These are phyloP conservation scores for Percopsis transmontana DNA, from an alignment of 2,113 vertebrate genomes.

Conservation along the genomic window DNA sequence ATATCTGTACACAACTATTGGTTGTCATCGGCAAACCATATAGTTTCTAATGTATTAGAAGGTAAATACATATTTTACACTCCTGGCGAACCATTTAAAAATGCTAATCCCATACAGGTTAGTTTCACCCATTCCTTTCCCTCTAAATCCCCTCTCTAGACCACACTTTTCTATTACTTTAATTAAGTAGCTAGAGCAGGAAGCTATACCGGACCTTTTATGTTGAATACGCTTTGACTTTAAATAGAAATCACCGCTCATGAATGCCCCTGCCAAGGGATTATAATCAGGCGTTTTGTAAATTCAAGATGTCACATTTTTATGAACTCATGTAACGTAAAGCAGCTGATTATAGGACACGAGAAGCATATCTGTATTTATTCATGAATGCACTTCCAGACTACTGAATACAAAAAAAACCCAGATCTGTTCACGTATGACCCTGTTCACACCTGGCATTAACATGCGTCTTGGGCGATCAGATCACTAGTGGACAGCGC, in stretches of 20 bases:
- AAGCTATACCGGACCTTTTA: conserved; percentile 47
- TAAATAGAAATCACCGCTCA: conserved; percentile 66
- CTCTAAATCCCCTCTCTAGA: conserved; percentile 28
- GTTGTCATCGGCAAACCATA: too few relatives aligned
- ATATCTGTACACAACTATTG: too few relatives aligned
- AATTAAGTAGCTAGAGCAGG: conserved; percentile 53
- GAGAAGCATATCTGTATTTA: conserved; percentile 39
- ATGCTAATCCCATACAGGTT: neutral
- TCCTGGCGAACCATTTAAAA: neutral
- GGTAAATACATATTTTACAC: neutral
- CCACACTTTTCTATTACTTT: conserved; percentile 55
- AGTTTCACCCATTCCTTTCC: conserved; percentile 38
- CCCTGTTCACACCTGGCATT: too few relatives aligned
- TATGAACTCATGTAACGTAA: conserved; percentile 40
- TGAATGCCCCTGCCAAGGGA: conserved; percentile 41
- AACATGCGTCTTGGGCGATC: too few relatives aligned
- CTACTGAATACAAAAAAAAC: conserved; percentile 18
- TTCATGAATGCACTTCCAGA: conserved; percentile 22
- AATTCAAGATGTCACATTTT: conserved; percentile 49
- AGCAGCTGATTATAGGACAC: conserved; percentile 38
- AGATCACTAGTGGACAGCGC: too few relatives aligned
- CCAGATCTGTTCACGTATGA: too few relatives aligned
- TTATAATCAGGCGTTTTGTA: conserved; percentile 51
- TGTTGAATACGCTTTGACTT: conserved; percentile 61
- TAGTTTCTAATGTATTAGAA: too few relatives aligned